Base-by-base conservation (phyloP, 2,888 invertebrate species). In the Netelia virgata region DNA sequence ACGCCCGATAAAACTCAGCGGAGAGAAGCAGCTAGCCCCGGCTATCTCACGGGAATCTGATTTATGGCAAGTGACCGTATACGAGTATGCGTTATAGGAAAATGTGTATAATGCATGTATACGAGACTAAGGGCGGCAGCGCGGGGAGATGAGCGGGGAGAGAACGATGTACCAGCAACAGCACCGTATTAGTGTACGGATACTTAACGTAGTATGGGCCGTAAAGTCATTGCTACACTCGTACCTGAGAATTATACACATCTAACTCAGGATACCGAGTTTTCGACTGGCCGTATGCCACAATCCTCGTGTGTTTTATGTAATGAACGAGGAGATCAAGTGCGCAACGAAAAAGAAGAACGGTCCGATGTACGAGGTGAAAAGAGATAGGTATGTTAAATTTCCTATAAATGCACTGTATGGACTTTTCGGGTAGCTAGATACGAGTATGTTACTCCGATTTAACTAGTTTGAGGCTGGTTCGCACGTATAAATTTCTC, bases 41-140 rank as follows among this genome's bases (percentile, higher is more conserved):
- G 90, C 90, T 93, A 93, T 93, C 93, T 92, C 92, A 91, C 90
- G 91, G 90, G 92, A 93, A 93, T 93, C 93, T 93, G 93, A 93
- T 93, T 93, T 93, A 93, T 92, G 89, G 92, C 90, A 87, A 92
- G 91, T 91, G 91, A 90, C 89, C 69, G 41, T 81, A 69, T 86
- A 79, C 66, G 50, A 80, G 66, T 84, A 66, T 82, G 77, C 66
- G 63, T 82, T 75, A 43, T 43, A 59, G 70, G 41, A 50, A 10
- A 55, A 69, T 41, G 55, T 61, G 50, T 43, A 20, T 47, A 75
- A 14, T 47, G 47, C 14, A 14, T 47, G 47, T 47, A 14, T 3
- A 14, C 10, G 47, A 47, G 47, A 47, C 11, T 14, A 14, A 47
- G 47, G 14, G 47, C 1, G 47, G 14, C 0, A 47, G 47, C 10